Percentiles rank a stretch among this genome's conserved stretches.
phyloP scores from a whole-genome alignment of 2,113 vertebrate genomes.

The Engystomops pustulosus region DNA sequence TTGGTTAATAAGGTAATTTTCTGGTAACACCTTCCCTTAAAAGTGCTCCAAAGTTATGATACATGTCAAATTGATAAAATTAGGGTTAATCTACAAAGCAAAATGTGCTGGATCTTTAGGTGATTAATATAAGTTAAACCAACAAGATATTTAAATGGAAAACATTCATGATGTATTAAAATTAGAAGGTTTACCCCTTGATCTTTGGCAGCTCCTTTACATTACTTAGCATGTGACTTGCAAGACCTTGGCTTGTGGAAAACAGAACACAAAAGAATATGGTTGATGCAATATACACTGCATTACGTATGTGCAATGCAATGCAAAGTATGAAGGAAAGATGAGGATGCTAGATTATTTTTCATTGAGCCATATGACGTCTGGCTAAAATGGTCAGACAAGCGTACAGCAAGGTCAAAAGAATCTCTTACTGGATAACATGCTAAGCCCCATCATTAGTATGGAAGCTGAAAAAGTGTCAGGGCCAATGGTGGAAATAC shows the following conservation, averaged over 20 bases:
- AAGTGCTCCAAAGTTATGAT: too few relatives aligned
- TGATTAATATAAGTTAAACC: too few relatives aligned
- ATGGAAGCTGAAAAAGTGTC: constrained; percentile 5
- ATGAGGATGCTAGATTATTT: constrained; percentile 49
- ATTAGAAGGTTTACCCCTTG: too few relatives aligned
- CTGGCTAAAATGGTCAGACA: constrained; percentile 38
- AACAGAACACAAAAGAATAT: constrained; percentile 39
- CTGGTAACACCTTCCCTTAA: too few relatives aligned
- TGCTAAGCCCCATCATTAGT: constrained; percentile 15
- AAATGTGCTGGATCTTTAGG: too few relatives aligned
- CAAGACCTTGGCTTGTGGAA: constrained; percentile 20
- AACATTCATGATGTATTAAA: too few relatives aligned
- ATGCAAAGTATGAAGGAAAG: constrained; percentile 42
- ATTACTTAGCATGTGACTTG: constrained; percentile 9
- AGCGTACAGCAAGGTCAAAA: constrained; percentile 33
- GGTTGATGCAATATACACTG: constrained; percentile 19
- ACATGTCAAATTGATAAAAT: too few relatives aligned
- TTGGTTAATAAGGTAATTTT: too few relatives aligned
- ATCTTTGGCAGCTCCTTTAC: background rate
- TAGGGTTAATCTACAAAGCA: too few relatives aligned
- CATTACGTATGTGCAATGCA: constrained; percentile 27
- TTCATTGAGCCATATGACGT: constrained; percentile 26
- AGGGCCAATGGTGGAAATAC: background rate
- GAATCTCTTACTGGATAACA: constrained; percentile 30
- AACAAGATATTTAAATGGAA: too few relatives aligned